Conservation (phyloP, 2,888 invertebrate species). For the Urechis unicinctus region DNA sequence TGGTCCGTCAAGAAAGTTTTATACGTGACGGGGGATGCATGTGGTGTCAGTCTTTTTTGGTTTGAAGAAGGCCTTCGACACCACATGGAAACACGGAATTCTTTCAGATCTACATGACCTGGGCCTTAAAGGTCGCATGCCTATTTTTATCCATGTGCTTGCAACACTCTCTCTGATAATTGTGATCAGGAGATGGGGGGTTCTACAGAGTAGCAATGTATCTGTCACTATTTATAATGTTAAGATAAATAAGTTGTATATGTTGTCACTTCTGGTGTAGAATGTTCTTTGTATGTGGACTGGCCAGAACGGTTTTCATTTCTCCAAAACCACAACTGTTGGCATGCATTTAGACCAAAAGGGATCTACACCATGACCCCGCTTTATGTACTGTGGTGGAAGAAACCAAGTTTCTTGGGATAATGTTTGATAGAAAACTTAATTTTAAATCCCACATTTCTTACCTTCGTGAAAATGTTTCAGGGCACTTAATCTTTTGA, state of each 20-base stretch:
- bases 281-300: not conserved
- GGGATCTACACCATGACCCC: slow-evolving; percentile 11
- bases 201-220: slow-evolving; percentile 7
- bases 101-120: slow-evolving; percentile 13
- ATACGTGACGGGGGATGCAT: slow-evolving; percentile 20
- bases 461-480: slow-evolving; percentile 10
- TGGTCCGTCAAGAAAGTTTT: slow-evolving; percentile 19
- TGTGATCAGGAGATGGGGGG: too few relatives aligned
- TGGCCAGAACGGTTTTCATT: slow-evolving; percentile 14
- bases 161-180: too few relatives aligned
- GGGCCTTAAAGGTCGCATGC: slow-evolving; percentile 17
- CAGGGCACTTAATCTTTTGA: slow-evolving; percentile 16
- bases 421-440: slow-evolving; percentile 18
- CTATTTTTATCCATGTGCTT: slow-evolving; percentile 13
- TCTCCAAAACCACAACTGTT: slow-evolving; percentile 14
- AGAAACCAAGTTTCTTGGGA: slow-evolving; percentile 14
- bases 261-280: not conserved
- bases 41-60: slow-evolving; percentile 22
- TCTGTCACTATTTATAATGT: slow-evolving; percentile 9
- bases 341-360: slow-evolving; percentile 13
- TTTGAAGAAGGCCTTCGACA: slow-evolving; percentile 16
- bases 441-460: slow-evolving; percentile 15
- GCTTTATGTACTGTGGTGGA: slow-evolving; percentile 9
- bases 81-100: slow-evolving; percentile 18
- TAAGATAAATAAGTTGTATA: not conserved